A percentile compares a stretch with the other conserved stretches of the same genome.
Conservation (phyloP, 2,888 invertebrate genomes). For the Leptura quadrifasciata region DNA sequence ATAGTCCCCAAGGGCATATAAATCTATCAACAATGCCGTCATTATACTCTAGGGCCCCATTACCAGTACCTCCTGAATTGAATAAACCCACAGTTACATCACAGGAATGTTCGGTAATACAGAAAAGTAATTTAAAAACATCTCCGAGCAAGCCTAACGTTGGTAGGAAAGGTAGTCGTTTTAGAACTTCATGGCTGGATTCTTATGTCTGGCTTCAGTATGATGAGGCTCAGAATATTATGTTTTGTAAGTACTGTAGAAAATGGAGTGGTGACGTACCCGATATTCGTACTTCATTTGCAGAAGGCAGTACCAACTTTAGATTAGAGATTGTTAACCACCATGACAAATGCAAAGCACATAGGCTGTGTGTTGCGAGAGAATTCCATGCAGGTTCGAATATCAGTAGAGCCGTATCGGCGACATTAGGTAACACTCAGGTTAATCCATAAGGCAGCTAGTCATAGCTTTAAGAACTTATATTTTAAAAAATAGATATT, state of each 20-base stretch:
- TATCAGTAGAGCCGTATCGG: not conserved
- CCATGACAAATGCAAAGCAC: conserved; percentile 87
- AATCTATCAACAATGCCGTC: conserved; percentile 54
- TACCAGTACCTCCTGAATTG: conserved; percentile 64
- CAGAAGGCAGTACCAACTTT: conserved; percentile 86
- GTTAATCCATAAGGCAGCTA: conserved; percentile 22
- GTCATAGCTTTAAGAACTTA: conserved; percentile 27
- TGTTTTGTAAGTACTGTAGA: conserved; percentile 85
- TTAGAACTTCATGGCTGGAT: conserved; percentile 81
- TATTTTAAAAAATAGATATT: not conserved
- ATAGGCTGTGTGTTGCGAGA: conserved; percentile 79
- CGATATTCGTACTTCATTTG: conserved; percentile 85
- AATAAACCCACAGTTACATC: conserved; percentile 59
- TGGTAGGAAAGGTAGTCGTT: conserved; percentile 78
- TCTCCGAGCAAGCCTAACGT: conserved; percentile 47
- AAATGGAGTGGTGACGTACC: conserved; percentile 84
- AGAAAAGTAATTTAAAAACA: conserved; percentile 39
- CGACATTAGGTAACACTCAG: conserved; percentile 24
- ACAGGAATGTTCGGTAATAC: conserved; percentile 72
- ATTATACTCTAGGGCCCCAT: conserved; percentile 56
- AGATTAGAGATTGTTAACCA: conserved; percentile 86
- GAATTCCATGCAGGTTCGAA: conserved; percentile 70
- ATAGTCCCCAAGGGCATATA: conserved; percentile 35
- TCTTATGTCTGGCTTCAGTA: conserved; percentile 85
- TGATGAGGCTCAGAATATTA: conserved; percentile 80